These are phyloP conservation scores for Parnassius smintheus DNA, from an alignment of 2,888 invertebrate genomes.

Conservation along the genomic window DNA sequence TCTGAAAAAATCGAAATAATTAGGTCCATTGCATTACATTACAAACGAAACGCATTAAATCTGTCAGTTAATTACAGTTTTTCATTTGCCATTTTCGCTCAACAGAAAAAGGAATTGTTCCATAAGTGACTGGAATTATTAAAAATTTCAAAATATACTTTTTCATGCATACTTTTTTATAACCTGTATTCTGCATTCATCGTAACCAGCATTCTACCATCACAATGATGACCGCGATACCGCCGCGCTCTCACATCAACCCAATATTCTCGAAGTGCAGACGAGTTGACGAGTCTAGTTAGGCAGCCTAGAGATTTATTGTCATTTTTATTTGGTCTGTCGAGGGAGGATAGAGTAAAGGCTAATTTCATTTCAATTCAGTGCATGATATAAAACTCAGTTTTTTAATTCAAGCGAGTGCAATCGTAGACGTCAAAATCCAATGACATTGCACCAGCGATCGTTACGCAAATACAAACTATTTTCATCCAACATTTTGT, in stretches of 20 bases:
- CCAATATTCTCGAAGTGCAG: constrained; percentile 38
- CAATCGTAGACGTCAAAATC: constrained; percentile 29
- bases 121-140: no score
- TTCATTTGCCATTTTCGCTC: no score
- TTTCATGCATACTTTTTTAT: no score
- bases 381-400: constrained; percentile 21
- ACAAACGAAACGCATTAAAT: no score
- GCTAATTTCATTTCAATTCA: constrained; percentile 30
- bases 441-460: constrained; percentile 41
- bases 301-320: constrained; percentile 76
- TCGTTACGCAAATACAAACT: constrained; percentile 43
- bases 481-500: constrained; percentile 47
- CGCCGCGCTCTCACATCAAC: constrained; percentile 33
- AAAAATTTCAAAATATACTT: no score
- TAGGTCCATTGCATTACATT: no score
- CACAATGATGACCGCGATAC: constrained; percentile 13
- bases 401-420: constrained; percentile 3
- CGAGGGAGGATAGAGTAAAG: constrained; percentile 51
- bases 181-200: background rate
- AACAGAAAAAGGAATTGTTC: no score
- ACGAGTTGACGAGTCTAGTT: constrained; percentile 57
- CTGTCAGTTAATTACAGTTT: no score
- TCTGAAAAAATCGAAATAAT: no score
- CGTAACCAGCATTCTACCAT: no score
- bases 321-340: constrained; percentile 76